Conservation (phyloP, 2,888 invertebrate genomes). For the Zeuzera pyrina region DNA sequence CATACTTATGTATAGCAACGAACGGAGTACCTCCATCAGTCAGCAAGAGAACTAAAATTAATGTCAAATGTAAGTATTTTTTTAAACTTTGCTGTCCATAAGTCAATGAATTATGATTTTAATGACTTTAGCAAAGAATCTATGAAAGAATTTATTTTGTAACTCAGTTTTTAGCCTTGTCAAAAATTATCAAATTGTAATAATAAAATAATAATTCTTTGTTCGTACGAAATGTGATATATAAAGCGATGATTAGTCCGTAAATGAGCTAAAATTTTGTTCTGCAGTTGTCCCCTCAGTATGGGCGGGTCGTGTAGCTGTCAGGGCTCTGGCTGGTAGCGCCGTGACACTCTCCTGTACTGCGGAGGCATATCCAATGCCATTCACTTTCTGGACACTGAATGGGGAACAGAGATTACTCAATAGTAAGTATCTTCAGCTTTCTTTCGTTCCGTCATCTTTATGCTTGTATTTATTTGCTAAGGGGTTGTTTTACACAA, state of each 20-base stretch:
- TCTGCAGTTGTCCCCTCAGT: constrained; percentile 80
- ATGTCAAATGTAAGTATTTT: constrained; percentile 73
- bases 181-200: too few species aligned
- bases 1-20: constrained; percentile 77
- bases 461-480: too few species aligned
- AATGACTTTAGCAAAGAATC: too few species aligned
- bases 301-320: constrained; percentile 80
- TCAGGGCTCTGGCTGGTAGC: constrained; percentile 78
- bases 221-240: too few species aligned
- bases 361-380: constrained; percentile 82
- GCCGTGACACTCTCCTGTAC: constrained; percentile 80
- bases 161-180: too few species aligned
- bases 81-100: too few species aligned
- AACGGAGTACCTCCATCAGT: constrained; percentile 74
- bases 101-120: too few species aligned
- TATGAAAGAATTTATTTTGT: too few species aligned
- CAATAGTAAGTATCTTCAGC: constrained; percentile 70
- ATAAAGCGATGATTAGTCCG: neutral
- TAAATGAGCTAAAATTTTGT: constrained; percentile 6
- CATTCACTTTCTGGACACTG: constrained; percentile 82
- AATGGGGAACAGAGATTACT: constrained; percentile 76
- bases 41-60: constrained; percentile 59
- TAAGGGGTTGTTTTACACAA: too few species aligned
- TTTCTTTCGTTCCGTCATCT: too few species aligned
- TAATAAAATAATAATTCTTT: too few species aligned